Conservation (phyloP, 2,113 vertebrate species). For the Anarrhichthys ocellatus region DNA sequence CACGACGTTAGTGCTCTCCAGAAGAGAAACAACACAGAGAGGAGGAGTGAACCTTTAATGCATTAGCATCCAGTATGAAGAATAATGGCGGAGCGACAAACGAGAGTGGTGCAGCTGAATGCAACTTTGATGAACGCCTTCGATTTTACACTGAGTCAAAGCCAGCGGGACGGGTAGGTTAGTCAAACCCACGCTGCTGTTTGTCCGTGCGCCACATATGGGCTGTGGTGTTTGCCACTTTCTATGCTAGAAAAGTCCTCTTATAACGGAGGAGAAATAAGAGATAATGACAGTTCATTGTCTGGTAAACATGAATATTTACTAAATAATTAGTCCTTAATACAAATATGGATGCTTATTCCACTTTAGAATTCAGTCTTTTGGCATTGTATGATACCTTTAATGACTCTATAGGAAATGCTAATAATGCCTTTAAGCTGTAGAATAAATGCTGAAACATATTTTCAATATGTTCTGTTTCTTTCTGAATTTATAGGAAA, state of each 20-base stretch:
- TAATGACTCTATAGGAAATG: background rate
- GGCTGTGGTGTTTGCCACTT: background rate
- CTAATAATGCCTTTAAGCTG: background rate
- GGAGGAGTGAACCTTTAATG: constrained; percentile 16
- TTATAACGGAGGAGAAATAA: background rate
- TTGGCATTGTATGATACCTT: background rate
- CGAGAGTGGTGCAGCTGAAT: constrained; percentile 15
- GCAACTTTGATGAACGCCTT: constrained; percentile 22
- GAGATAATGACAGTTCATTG: background rate
- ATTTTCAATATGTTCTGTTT: background rate
- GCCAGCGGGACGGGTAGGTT: background rate
- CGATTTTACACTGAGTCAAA: constrained; percentile 32
- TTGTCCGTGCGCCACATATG: background rate
- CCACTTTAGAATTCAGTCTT: background rate
- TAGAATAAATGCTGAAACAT: background rate
- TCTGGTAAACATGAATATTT: background rate
- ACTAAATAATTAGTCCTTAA: background rate
- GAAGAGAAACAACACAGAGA: constrained; percentile 18
- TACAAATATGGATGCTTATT: background rate
- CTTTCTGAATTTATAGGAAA: background rate
- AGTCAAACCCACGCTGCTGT: background rate
- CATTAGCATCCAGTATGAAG: constrained; percentile 10
- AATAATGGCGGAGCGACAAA: background rate
- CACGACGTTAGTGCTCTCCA: constrained; percentile 46
- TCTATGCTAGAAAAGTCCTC: background rate